These are phyloP conservation scores for Centruroides sculpturatus DNA, from an alignment of 1,140 invertebrate species.

Conservation along the genomic window DNA sequence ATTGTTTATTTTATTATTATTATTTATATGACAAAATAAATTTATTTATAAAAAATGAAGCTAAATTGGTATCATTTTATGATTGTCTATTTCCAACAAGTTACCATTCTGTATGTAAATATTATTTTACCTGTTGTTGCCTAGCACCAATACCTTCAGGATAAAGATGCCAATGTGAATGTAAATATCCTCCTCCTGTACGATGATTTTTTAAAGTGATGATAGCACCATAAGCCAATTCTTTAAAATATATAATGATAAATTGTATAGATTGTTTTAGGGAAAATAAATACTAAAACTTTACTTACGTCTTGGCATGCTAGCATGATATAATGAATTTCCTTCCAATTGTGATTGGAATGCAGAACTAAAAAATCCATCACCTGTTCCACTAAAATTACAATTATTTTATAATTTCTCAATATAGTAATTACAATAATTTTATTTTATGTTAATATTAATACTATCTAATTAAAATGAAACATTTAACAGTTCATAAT, in stretches of 20 bases:
- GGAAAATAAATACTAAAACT: too few relatives aligned
- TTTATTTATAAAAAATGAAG: too few relatives aligned
- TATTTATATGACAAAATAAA: too few relatives aligned
- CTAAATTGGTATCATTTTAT: too few relatives aligned
- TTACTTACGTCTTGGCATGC: constrained; percentile 18
- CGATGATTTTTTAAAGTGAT: constrained; percentile 87
- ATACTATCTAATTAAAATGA: too few relatives aligned
- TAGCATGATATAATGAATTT: constrained; percentile 92
- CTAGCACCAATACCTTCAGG: constrained; percentile 78
- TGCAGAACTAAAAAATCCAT: constrained; percentile 92
- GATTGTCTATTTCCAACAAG: too few relatives aligned
- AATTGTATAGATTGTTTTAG: too few relatives aligned
- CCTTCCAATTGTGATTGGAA: constrained; percentile 87
- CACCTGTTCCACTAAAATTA: constrained; percentile 68
- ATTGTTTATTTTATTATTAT: constrained; percentile 32
- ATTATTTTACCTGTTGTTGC: constrained; percentile 64
- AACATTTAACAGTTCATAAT: too few relatives aligned
- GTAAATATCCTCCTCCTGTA: constrained; percentile 88
- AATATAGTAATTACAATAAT: too few relatives aligned
- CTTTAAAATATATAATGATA: constrained; percentile 21
- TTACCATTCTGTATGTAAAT: too few relatives aligned
- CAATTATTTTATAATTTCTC: neutral
- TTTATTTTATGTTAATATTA: neutral
- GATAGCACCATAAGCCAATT: constrained; percentile 75
- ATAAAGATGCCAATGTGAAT: constrained; percentile 92